Evolutionary conservation across 2,113 vertebrate genomes (phyloP), one percentile per base, ranked within the genome.

Genomic region (Cettia cetti): DNA sequence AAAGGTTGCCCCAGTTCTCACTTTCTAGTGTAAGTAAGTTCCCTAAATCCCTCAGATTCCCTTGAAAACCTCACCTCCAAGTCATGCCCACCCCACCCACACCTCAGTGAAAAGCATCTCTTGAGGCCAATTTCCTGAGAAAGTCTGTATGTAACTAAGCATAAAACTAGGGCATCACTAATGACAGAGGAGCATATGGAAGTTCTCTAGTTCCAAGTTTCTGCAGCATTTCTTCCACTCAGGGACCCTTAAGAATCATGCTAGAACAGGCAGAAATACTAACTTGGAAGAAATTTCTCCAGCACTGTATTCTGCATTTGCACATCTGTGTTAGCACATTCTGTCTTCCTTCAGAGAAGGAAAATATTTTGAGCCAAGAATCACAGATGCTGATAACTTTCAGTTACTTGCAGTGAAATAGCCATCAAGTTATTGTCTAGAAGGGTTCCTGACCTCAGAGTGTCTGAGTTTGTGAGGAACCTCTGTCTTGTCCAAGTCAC

Each of bases 201-300:
- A 85, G 12, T 57, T 75, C 63, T 92, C 49, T 78, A 28, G 33
- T 93, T 82, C 54, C 53, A 95, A 59, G 56, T 40, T 94, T 96
- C 26, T 84, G 82, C 50, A 93, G 52, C 76, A 49, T 78, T 96
- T 90, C 28, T 78, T 92, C 86, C 24, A 28, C 31, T 76, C 30
- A 37, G 50, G 39, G 81, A 68, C 40, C 40, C 50, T 18, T 71
- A 56, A 78, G n/a, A 89, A 26, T 79, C 4, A 9, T 59, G 30
- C 66, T 57, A 50, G 64, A 95, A 45, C 57, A 89, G 89, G 80
- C 94, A 96, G 78, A 92, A 86, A 70, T 68, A 81, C 10, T 77
- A 53, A 86, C 31, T 87, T 94, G 68, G 45, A 82, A 92, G 89
- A 93, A 94, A 84, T 66, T 70, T 1, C 52, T 88, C 31, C 91